phyloP scores from a whole-genome alignment of 2,888 invertebrate genomes.

The Lissocephala sabroskyi region DNA sequence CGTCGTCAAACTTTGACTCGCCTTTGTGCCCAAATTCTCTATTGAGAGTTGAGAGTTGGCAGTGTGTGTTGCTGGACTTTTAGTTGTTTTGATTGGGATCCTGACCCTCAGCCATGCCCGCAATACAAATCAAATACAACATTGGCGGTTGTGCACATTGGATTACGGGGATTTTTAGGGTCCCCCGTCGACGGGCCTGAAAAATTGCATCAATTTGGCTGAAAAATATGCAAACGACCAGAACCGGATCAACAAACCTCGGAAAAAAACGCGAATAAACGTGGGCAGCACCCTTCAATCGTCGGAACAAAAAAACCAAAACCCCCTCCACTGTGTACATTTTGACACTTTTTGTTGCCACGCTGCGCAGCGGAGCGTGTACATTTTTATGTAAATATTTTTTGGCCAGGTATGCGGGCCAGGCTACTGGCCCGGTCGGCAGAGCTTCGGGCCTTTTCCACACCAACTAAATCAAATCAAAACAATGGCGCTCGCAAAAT shows the following conservation, averaged over 20 bases:
- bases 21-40: too few species aligned
- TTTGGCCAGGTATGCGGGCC: conserved; percentile 43
- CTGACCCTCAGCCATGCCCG: background rate
- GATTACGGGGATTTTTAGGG: too few species aligned
- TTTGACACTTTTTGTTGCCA: conserved; percentile 1
- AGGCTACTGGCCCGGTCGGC: conserved; percentile 1
- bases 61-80: background rate
- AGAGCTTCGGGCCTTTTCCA: too few species aligned
- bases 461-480: too few species aligned
- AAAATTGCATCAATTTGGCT: too few species aligned
- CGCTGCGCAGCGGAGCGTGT: background rate
- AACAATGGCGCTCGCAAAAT: too few species aligned
- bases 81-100: background rate
- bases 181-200: too few species aligned
- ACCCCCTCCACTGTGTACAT: conserved; percentile 1
- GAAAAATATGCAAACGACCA: too few species aligned
- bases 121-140: too few species aligned
- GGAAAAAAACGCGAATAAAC: conserved; percentile 3
- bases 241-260: too few species aligned
- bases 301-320: conserved; percentile 14
- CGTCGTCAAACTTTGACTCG: conserved; percentile 1
- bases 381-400: conserved; percentile 55
- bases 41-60: too few species aligned
- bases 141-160: too few species aligned
- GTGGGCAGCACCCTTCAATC: conserved; percentile 22